phyloP scores from a whole-genome alignment of 2,113 vertebrate species.

The Telmatochromis sp. region DNA sequence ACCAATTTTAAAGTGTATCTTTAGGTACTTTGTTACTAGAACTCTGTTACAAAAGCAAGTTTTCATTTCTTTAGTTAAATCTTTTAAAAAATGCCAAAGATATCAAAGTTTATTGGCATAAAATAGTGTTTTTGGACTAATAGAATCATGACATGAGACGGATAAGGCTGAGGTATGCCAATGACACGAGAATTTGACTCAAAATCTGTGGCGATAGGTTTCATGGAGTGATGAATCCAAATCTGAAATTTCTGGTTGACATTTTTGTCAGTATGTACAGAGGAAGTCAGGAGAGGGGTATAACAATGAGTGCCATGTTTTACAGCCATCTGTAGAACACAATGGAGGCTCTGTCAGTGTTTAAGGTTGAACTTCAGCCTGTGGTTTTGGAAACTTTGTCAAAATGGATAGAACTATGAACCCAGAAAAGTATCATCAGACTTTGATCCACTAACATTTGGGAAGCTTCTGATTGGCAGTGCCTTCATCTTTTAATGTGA shows the following conservation, averaged over 20 bases:
- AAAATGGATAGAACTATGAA: neutral
- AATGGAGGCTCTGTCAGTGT: neutral
- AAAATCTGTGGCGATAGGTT: neutral
- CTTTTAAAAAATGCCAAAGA: neutral
- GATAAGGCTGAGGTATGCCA: neutral
- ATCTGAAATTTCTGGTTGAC: neutral
- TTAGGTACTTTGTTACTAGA: neutral
- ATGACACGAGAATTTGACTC: fast-evolving
- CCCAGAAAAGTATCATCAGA: neutral
- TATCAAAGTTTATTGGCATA: neutral
- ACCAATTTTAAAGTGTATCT: neutral
- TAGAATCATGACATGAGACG: neutral
- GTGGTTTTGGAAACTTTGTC: neutral
- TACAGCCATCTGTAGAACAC: neutral
- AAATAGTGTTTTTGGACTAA: neutral
- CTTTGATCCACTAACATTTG: neutral
- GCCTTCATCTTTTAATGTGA: neutral
- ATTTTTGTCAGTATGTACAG: neutral
- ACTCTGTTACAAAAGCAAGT: neutral
- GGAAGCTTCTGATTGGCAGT: neutral
- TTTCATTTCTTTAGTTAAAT: neutral
- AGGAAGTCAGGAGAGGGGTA: neutral
- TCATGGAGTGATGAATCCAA: neutral
- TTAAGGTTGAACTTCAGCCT: fast-evolving
- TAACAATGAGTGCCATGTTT: neutral